Evolutionary conservation across 2,888 invertebrate genomes (phyloP), one percentile per base, ranked within the genome.

Genomic region (Lacanobia oleracea): DNA sequence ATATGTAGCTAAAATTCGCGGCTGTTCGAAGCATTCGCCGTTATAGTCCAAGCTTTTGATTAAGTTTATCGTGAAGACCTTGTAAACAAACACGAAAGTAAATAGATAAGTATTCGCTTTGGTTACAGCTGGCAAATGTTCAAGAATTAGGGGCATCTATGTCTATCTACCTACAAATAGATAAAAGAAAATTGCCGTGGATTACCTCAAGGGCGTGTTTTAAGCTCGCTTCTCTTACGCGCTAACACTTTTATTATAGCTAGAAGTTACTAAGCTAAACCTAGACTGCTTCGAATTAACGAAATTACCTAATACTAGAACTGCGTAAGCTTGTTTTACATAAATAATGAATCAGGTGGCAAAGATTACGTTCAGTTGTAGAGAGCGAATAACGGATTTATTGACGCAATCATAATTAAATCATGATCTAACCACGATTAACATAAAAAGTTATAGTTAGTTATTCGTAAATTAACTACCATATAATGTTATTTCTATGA

Each of bases 81-180:
- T 50, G 67, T 67, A 67, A 48, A 79, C 51, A 62, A 59, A 79
- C 40, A 50, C 14, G 57, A 37, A 27, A 23, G 43, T 33, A 33
- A 65, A 37, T 33, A 12, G 5, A 37, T 33, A 12, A 3, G 37
- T 40, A 54, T 48, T 77, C 54, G n/a, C 27, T 40, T 45, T 27
- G 27, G 21, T 68, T 59, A 45, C 7, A 72, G 27, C 72, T 72
- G 50, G 45, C 37, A 56, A 43, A 16, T 27, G 33, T 78, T 79
- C 60, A 61, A 61, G 14, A 79, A 45, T 37, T 57, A 4, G 57
- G 10, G 33, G 33, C 6, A 33, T 33, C n/a, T n/a, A 14, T 18
- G 18, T 37, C 50, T 50, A 27, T 48, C 5, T 3, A 2, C 14
- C 43, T 50, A 23, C 8, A 37, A 40, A 18, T 23, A 57, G 27